Conservation (phyloP, 2,113 vertebrate genomes). For the Petrocephalus microphthalmus region DNA sequence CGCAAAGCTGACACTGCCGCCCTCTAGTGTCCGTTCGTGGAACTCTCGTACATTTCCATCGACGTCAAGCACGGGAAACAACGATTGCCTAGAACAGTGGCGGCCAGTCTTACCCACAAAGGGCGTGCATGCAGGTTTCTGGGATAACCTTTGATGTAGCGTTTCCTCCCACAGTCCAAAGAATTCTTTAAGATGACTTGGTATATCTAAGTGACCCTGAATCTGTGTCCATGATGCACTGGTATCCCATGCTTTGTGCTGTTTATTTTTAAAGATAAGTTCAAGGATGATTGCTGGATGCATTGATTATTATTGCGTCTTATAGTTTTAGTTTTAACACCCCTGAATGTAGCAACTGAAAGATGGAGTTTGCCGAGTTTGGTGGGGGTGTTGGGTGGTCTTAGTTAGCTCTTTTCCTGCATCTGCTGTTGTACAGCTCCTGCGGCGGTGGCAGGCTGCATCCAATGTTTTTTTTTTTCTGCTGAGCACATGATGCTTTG, state of each 20-base stretch:
- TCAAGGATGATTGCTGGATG: not conserved
- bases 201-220: not conserved
- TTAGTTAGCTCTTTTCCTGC: too few relatives aligned
- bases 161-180: not conserved
- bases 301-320: not conserved
- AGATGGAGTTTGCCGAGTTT: too few relatives aligned
- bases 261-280: not conserved
- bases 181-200: not conserved
- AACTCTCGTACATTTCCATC: not conserved
- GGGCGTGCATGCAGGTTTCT: too few relatives aligned
- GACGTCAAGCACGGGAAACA: not conserved
- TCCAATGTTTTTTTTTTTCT: too few relatives aligned
- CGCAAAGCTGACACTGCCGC: not conserved
- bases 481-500: too few relatives aligned
- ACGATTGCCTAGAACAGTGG: not conserved
- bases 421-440: too few relatives aligned
- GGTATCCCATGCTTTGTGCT: not conserved
- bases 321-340: too few relatives aligned
- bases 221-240: not conserved
- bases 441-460: too few relatives aligned
- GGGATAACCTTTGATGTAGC: not conserved
- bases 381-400: too few relatives aligned
- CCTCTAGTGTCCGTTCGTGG: not conserved
- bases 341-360: too few relatives aligned
- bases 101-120: too few relatives aligned